These are phyloP conservation scores for Aramus guarauna DNA, from an alignment of 2,113 vertebrate species.

Conservation along the genomic window DNA sequence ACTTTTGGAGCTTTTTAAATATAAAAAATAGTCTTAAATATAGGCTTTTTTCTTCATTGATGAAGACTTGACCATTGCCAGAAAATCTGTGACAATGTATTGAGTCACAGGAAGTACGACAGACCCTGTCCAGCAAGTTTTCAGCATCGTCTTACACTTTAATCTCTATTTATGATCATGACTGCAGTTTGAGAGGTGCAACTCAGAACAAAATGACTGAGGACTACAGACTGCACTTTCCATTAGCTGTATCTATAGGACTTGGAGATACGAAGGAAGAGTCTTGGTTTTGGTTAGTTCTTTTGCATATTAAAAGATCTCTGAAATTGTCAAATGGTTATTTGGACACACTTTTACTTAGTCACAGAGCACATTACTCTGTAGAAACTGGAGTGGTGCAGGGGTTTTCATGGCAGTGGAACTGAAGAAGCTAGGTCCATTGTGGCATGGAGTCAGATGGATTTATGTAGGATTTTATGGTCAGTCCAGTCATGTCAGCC, in stretches of 20 bases:
- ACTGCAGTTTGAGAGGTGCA: not conserved
- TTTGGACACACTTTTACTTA: not conserved
- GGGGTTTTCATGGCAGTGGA: not conserved
- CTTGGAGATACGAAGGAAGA: not conserved
- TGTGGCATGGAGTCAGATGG: not conserved
- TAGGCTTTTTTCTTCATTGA: not conserved
- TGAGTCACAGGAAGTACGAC: not conserved
- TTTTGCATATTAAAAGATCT: not conserved
- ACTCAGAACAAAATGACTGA: not conserved
- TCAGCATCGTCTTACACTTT: not conserved
- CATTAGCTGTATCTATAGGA: not conserved
- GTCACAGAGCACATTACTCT: not conserved
- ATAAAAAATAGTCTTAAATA: not conserved
- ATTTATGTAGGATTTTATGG: not conserved
- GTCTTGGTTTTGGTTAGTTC: not conserved
- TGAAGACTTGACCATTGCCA: not conserved
- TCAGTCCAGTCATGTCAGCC: not conserved
- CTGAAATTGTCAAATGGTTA: not conserved
- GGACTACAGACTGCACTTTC: not conserved
- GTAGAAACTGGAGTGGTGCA: not conserved
- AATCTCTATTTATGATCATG: not conserved
- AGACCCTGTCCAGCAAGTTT: accelerated
- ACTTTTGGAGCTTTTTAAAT: not conserved
- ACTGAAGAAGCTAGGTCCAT: not conserved
- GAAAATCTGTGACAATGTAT: not conserved